phyloP scores from a whole-genome alignment of 1,140 invertebrate species.

The Tetramorium alpestre region DNA sequence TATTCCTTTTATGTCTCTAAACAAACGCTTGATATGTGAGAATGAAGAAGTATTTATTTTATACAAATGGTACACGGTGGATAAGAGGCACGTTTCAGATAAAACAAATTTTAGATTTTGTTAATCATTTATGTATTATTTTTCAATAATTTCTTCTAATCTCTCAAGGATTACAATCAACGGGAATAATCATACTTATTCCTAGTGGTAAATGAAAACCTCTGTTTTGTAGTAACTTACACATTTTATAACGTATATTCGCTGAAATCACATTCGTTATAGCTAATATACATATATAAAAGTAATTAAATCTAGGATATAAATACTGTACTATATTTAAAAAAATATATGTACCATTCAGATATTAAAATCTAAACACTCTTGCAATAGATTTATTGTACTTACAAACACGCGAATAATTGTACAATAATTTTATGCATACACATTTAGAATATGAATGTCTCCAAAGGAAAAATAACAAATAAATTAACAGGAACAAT shows the following conservation, averaged over 20 bases:
- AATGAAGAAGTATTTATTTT: neutral
- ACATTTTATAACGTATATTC: conserved; percentile 4
- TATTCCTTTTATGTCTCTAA: neutral
- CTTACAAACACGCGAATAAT: neutral
- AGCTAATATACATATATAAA: conserved; percentile 5
- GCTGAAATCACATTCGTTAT: conserved; percentile 9
- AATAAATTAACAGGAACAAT: conserved; percentile 47
- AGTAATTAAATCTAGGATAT: conserved; percentile 17
- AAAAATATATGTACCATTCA: conserved; percentile 31
- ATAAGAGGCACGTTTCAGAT: conserved; percentile 12
- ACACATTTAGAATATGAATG: conserved; percentile 18
- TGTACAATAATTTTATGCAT: conserved; percentile 7
- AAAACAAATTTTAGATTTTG: conserved; percentile 12
- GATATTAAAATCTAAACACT: conserved; percentile 19
- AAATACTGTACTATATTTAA: neutral
- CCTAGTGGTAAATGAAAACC: neutral
- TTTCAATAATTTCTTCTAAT: conserved; percentile 9
- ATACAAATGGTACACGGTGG: neutral
- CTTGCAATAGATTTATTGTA: neutral
- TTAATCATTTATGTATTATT: conserved; percentile 46
- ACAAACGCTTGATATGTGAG: neutral
- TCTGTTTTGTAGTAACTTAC: conserved; percentile 22
- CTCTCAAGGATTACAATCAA: neutral
- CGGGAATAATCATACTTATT: neutral
- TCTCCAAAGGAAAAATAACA: neutral